Conservation (phyloP, 2,113 vertebrate species). For the Cebidichthys violaceus region DNA sequence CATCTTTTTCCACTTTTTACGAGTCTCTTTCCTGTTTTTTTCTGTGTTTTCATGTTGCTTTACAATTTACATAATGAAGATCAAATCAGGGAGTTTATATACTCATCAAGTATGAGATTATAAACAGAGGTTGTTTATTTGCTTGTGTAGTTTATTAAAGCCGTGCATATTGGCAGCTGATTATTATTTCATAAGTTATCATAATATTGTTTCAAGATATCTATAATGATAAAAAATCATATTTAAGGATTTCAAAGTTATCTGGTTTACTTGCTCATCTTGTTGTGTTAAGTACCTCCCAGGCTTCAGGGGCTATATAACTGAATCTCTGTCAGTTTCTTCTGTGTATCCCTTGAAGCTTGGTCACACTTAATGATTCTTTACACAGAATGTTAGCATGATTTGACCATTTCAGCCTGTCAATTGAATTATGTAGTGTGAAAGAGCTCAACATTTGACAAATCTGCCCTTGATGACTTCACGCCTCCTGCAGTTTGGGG, state of each 20-base stretch:
- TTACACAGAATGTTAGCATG: background rate
- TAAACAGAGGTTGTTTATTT: background rate
- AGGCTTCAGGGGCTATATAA: background rate
- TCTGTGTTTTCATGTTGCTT: background rate
- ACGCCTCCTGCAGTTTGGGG: background rate
- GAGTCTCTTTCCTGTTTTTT: slow-evolving; percentile 1
- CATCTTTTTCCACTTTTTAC: slow-evolving; percentile 23
- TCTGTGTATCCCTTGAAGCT: slow-evolving; percentile 2
- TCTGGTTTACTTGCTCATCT: background rate
- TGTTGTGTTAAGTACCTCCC: background rate
- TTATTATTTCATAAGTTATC: background rate
- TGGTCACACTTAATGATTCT: slow-evolving; percentile 27
- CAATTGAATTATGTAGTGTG: slow-evolving; percentile 21
- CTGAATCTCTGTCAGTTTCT: background rate
- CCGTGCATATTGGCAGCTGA: background rate
- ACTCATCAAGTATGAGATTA: background rate
- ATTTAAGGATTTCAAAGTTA: background rate
- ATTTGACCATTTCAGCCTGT: slow-evolving; percentile 22
- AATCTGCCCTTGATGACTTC: slow-evolving; percentile 27
- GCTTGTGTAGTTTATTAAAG: background rate
- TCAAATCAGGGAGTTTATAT: background rate
- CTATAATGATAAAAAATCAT: background rate
- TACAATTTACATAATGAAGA: slow-evolving; percentile 15
- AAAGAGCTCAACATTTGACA: slow-evolving; percentile 18
- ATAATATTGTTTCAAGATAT: background rate